phyloP scores from a whole-genome alignment of 2,113 vertebrate genomes.

The Odobenus rosmarus region DNA sequence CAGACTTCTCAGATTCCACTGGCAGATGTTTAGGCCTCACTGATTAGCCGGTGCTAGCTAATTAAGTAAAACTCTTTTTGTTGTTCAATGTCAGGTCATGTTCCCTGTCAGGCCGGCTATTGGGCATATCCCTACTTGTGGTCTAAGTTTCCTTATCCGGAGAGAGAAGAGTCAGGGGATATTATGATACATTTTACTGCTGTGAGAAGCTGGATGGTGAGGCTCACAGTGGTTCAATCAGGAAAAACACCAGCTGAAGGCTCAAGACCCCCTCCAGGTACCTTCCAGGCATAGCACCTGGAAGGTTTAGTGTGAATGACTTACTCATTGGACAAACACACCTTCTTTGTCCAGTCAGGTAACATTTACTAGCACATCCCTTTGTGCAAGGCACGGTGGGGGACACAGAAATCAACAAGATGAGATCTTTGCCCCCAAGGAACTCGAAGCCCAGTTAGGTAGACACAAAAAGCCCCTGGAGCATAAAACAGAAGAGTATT shows the following conservation, averaged over 20 bases:
- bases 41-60: constrained; percentile 29
- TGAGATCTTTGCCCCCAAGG: background rate
- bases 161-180: background rate
- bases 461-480: constrained; percentile 17
- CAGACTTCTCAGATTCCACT: constrained; percentile 2
- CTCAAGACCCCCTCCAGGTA: background rate
- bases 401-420: constrained; percentile 18
- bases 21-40: constrained; percentile 61
- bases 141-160: background rate
- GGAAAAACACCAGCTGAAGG: background rate
- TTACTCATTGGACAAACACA: background rate
- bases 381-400: background rate
- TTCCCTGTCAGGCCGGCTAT: background rate
- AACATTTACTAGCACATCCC: constrained; percentile 1
- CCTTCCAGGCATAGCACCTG: background rate
- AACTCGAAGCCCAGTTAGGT: constrained; percentile 23
- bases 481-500: background rate
- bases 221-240: background rate
- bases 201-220: background rate
- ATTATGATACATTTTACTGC: background rate
- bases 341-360: constrained; percentile 12
- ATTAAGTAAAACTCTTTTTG: constrained; percentile 49
- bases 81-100: constrained; percentile 31
- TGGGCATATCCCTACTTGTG: background rate
- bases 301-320: background rate